phyloP scores from a whole-genome alignment of 2,113 vertebrate genomes.

The Crotalus viridis region DNA sequence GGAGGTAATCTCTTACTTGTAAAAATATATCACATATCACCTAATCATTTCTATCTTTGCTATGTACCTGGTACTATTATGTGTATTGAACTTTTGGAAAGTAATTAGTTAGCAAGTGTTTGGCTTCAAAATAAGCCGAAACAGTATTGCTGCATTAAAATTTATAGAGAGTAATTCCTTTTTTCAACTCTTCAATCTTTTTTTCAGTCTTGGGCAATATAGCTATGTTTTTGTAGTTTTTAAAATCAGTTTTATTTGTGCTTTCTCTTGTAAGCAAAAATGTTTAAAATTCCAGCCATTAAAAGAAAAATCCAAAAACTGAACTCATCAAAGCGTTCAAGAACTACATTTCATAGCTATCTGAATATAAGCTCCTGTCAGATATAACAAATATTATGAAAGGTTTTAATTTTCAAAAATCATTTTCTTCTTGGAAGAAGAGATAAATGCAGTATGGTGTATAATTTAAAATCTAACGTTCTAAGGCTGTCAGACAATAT shows the following conservation, averaged over 20 bases:
- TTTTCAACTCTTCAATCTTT: background rate
- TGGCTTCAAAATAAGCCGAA: conserved; percentile 2
- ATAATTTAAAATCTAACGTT: background rate
- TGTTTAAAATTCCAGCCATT: background rate
- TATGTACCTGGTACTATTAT: background rate
- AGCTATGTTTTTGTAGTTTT: background rate
- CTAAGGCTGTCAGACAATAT: background rate
- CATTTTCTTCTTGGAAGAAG: background rate
- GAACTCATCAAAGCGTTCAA: background rate
- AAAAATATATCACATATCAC: conserved; percentile 67
- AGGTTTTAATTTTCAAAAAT: background rate
- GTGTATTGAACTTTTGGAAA: conserved; percentile 21
- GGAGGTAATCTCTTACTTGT: conserved; percentile 54
- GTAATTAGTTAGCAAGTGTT: background rate
- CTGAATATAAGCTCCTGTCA: background rate
- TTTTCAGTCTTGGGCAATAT: background rate
- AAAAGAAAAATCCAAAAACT: background rate
- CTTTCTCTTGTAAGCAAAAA: background rate
- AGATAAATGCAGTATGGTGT: background rate
- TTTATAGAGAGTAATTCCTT: background rate
- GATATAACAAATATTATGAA: background rate
- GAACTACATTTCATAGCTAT: background rate
- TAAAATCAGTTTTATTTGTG: background rate
- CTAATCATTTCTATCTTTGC: background rate
- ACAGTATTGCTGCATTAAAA: background rate